Evolutionary conservation across 1,140 invertebrate species (phyloP), one percentile per base, ranked within the genome.

Genomic region (Samia ricini): DNA sequence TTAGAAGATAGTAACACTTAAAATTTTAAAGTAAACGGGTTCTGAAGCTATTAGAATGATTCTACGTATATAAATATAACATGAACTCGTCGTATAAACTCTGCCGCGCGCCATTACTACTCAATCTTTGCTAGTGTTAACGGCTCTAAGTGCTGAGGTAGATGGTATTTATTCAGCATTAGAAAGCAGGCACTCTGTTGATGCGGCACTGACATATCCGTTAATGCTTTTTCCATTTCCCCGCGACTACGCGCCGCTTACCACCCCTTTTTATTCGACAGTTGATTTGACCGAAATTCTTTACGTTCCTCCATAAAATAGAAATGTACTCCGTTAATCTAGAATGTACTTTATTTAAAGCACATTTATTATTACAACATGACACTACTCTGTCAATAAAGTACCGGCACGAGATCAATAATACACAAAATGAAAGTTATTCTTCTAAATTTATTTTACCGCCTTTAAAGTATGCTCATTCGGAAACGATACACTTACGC

Each of bases 201-300:
- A 87, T 83, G 79, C 81, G 85, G 74, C 77, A 74, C 81, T 85
- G 87, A 85, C 82, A 89, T 84, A 85, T 89, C 84, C 85, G 88
- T 85, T 91, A 91, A 91, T 91, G 88, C 88, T 84, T 90, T 90
- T 90, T 89, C 88, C 88, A 90, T 90, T 90, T 83, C 88, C 86
- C 84, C 76, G 71, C 76, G 72, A 80, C 78, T 79, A 74, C 70
- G 73, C 72, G 63, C 60, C 69, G 64, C 62, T 64, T 69, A 63
- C 68, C 66, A 60, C 63, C 70, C 68, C 26, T 54, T 63, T 64
- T 62, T 65, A 68, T 67, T 63, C 66, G 69, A 70, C 77, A 75
- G 71, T 68, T 72, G 69, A 79, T 81, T 85, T 81, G 82, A 85
- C 81, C 79, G 74, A 80, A 79, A 77, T 71, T 68, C 65, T 73